A percentile compares a stretch with the other conserved stretches of the same genome.
Conservation (phyloP, 2,888 invertebrate genomes). For the Heliconius sara region DNA sequence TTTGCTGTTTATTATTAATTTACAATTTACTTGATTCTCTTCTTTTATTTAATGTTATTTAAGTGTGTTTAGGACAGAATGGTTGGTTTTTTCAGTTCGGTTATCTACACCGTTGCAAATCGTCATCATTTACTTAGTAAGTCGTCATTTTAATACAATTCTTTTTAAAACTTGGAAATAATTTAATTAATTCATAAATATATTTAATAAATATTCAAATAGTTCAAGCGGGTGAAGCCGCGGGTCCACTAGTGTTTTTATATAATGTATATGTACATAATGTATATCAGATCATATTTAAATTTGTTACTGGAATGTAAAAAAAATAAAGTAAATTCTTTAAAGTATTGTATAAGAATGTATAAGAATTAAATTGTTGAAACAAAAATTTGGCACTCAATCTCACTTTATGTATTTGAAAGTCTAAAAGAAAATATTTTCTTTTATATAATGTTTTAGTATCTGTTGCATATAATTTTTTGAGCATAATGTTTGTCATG, state of each 20-base stretch:
- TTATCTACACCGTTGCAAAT: too few relatives aligned
- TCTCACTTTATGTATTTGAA: constrained; percentile 31
- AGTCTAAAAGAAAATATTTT: constrained; percentile 2
- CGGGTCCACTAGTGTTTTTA: background rate
- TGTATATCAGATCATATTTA: background rate
- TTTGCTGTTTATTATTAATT: too few relatives aligned
- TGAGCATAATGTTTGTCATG: constrained; percentile 21
- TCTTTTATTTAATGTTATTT: too few relatives aligned
- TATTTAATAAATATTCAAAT: too few relatives aligned
- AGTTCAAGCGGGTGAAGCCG: too few relatives aligned
- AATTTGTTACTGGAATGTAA: constrained; percentile 34
- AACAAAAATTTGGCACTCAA: constrained; percentile 37
- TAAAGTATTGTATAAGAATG: constrained; percentile 24
- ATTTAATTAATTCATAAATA: too few relatives aligned
- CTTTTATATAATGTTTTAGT: constrained; percentile 1
- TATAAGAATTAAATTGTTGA: constrained; percentile 23
- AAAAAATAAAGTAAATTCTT: constrained; percentile 23
- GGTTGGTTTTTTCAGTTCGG: too few relatives aligned
- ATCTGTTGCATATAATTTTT: constrained; percentile 1
- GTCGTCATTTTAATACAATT: too few relatives aligned
- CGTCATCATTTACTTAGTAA: too few relatives aligned
- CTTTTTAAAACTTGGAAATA: too few relatives aligned
- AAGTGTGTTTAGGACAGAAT: too few relatives aligned
- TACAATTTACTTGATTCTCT: too few relatives aligned
- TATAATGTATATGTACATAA: background rate